Percentiles rank a stretch among this genome's conserved stretches.
Evolutionary conservation across 2,113 vertebrate genomes (phyloP).

Genomic region (Rynchops niger): DNA sequence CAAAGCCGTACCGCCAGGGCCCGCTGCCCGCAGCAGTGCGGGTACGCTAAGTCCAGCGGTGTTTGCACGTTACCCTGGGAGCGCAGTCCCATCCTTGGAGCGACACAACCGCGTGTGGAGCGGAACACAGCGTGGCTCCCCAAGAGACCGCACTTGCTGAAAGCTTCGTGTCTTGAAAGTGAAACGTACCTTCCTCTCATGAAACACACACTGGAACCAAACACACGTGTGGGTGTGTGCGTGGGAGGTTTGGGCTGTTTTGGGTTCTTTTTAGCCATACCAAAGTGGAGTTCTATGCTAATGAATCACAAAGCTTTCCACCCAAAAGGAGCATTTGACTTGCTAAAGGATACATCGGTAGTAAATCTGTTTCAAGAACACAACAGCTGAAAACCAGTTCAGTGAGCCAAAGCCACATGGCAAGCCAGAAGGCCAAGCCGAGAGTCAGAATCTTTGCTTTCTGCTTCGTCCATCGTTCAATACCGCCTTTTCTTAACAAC

Average conservation of each 20-base stretch:
- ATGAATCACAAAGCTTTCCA: not conserved
- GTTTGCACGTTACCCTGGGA: not conserved
- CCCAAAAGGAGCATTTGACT: not conserved
- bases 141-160: not conserved
- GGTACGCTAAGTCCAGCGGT: fast-evolving
- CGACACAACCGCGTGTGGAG: not conserved
- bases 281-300: not conserved
- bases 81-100: not conserved
- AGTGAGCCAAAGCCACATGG: not conserved
- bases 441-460: not conserved
- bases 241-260: not conserved
- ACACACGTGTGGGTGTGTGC: fast-evolving
- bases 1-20: not conserved
- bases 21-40: not conserved
- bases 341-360: not conserved
- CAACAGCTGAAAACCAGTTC: not conserved
- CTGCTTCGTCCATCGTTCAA: not conserved
- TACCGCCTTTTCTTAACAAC: not conserved
- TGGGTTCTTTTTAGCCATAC: not conserved
- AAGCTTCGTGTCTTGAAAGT: not conserved
- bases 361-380: not conserved
- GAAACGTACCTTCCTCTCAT: not conserved
- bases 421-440: not conserved
- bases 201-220: not conserved
- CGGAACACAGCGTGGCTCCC: not conserved